phyloP scores from a whole-genome alignment of 2,888 invertebrate genomes.

The Cerastis leucographa region DNA sequence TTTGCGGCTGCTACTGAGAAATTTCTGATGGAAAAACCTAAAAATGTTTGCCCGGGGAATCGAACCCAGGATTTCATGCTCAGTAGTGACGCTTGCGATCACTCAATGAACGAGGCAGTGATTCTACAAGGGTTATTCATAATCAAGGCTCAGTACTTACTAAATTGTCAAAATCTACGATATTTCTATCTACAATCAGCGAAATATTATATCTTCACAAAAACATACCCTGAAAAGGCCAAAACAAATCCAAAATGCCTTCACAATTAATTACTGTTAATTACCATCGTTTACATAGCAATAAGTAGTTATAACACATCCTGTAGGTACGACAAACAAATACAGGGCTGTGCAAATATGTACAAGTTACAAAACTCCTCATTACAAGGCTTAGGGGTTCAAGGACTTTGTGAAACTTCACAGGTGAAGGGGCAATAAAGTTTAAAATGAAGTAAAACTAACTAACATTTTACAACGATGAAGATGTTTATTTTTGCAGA shows the following conservation, averaged over 20 bases:
- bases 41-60: no score
- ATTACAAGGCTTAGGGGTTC: slow-evolving; percentile 26
- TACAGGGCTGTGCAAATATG: slow-evolving; percentile 19
- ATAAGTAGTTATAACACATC: background rate
- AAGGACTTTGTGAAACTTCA: slow-evolving; percentile 16
- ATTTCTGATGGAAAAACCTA: no score
- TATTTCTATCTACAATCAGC: background rate
- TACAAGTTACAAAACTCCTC: slow-evolving; percentile 34
- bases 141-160: background rate
- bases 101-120: no score
- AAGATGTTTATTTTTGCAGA: no score
- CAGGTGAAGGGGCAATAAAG: slow-evolving; percentile 13
- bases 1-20: no score
- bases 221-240: background rate
- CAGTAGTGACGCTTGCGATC: no score
- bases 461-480: no score
- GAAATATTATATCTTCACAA: background rate
- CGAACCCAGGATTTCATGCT: no score
- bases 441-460: background rate
- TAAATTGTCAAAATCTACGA: background rate
- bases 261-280: background rate
- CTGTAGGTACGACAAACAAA: slow-evolving; percentile 23
- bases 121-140: background rate
- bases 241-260: background rate
- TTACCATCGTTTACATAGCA: slow-evolving; percentile 4